Evolutionary conservation across 2,888 invertebrate genomes (phyloP), one percentile per base, ranked within the genome.

Genomic region (Sacculina carcini): DNA sequence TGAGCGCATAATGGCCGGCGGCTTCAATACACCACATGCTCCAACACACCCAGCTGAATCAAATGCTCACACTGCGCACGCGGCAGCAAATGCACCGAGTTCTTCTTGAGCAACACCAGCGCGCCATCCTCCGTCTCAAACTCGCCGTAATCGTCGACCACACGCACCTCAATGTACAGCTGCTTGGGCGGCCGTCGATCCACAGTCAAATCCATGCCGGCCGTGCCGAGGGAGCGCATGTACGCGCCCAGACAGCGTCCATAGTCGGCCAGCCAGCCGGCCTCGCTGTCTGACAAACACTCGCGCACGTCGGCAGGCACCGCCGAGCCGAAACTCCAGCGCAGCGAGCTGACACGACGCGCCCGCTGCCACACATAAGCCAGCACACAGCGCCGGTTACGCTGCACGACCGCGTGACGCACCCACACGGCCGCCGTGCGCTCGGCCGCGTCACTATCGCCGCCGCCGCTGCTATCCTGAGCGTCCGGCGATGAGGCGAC

Each of bases 311-410:
- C 87, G 0, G 74, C 65, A 0, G 94, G 92, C 51, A 96, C 65
- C 46, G 89, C 79, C 34, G 87, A 82, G 1, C 96, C 96, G 63
- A 90, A 84, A 61, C 90, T 84, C 96, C 96, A 96, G 46, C 96
- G 72, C 65, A 89, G 73, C n/a, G 80, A 76, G 59, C 80, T 75
- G 23, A 96, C 74, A 60, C 78, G 75, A 57, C 73, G 72, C 63
- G 92, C 69, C 57, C 96, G 71, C 60, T 81, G 82, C n/a, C n/a
- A n/a, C n/a, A n/a, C n/a, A n/a, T n/a, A n/a, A n/a, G n/a, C n/a
- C n/a, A n/a, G n/a, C n/a, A n/a, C n/a, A n/a, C n/a, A n/a, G n/a
- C n/a, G n/a, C n/a, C n/a, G n/a, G n/a, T n/a, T n/a, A n/a, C n/a
- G n/a, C n/a, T n/a, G n/a, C n/a, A n/a, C n/a, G n/a, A n/a, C n/a